Evolutionary conservation across 2,888 invertebrate species (phyloP).

Genomic region (Atherix ibis): DNA sequence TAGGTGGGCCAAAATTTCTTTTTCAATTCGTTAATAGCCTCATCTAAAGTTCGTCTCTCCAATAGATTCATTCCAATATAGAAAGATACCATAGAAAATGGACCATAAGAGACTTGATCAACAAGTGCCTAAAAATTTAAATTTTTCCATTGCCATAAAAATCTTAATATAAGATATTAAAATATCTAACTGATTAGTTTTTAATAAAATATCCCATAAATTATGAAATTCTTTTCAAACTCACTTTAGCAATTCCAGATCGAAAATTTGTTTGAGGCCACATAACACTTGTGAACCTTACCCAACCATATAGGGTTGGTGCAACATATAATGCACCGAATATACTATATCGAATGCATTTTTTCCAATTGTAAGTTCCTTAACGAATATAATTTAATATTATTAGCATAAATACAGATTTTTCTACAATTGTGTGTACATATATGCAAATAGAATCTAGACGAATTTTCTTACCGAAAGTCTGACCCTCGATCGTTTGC

Average conservation of each 20-base stretch:
- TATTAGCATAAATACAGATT: no score
- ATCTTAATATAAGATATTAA: not conserved
- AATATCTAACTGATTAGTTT: not conserved
- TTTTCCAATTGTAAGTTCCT: constrained; percentile 47
- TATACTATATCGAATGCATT: constrained; percentile 53
- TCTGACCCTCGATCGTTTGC: constrained; percentile 50
- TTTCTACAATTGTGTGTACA: no score
- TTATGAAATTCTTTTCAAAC: constrained; percentile 4
- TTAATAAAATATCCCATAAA: not conserved
- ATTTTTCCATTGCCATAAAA: no score
- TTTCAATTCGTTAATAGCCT: constrained; percentile 48
- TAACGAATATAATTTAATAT: constrained; percentile 5
- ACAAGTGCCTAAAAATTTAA: constrained; percentile 37
- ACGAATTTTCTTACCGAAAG: constrained; percentile 34
- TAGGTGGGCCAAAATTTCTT: constrained; percentile 59
- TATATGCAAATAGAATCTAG: no score
- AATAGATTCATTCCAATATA: constrained; percentile 59
- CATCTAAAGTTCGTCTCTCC: constrained; percentile 46
- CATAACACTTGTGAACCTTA: constrained; percentile 52
- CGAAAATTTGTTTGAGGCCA: constrained; percentile 58
- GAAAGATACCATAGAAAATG: constrained; percentile 57
- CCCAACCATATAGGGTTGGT: constrained; percentile 64
- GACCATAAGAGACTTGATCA: constrained; percentile 62
- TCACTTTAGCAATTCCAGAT: constrained; percentile 53
- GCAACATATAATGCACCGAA: constrained; percentile 67